phyloP scores from a whole-genome alignment of 2,113 vertebrate genomes.

The Bettongia penicillata region DNA sequence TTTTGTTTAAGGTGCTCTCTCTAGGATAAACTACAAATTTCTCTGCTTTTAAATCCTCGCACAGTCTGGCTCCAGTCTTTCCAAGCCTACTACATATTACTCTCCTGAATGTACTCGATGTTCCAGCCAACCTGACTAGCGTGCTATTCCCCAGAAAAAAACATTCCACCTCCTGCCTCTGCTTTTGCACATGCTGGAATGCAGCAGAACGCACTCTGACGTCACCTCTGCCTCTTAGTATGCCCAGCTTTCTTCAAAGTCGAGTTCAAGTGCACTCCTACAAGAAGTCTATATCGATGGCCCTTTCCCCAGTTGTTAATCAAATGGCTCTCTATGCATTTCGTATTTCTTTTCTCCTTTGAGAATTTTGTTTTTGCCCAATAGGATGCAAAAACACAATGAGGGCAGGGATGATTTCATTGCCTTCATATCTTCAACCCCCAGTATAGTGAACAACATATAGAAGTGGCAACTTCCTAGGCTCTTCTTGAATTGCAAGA shows the following conservation, averaged over 20 bases:
- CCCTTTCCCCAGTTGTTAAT: background rate
- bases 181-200: background rate
- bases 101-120: background rate
- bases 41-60: background rate
- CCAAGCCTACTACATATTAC: background rate
- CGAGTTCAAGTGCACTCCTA: background rate
- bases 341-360: background rate
- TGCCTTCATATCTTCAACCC: background rate
- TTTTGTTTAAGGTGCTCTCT: background rate
- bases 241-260: background rate
- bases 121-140: background rate
- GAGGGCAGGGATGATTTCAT: background rate
- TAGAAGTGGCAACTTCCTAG: background rate
- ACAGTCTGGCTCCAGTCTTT: background rate
- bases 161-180: background rate
- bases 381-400: background rate
- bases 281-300: background rate
- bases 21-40: background rate
- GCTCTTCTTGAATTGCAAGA: background rate
- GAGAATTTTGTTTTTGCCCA: background rate
- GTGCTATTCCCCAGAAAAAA: background rate
- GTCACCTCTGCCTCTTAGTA: background rate
- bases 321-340: background rate
- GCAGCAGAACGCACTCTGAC: background rate
- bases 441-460: background rate